Evolutionary conservation across 30 jellyfish, hydroid and myxozoan genomes (phyloP).

Genomic region (Calvadosia cruxmelitensis): DNA sequence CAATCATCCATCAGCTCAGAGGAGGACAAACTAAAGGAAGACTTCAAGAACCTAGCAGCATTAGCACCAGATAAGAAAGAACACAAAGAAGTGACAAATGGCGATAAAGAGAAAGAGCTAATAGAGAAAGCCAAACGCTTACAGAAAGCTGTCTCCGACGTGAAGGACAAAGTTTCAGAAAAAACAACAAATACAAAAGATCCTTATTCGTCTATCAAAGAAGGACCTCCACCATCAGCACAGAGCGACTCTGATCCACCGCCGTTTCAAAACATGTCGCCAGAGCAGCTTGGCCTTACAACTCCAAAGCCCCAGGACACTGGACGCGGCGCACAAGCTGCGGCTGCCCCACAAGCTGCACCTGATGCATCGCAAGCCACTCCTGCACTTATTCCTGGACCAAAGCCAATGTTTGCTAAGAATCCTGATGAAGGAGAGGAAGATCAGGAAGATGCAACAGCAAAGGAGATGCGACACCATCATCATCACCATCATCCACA

Average conservation of each 20-base stretch:
- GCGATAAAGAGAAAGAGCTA: slow-evolving; percentile 50
- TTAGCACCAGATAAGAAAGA: not conserved
- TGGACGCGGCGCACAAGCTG: not conserved
- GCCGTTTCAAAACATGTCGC: not conserved
- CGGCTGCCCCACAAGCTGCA: not conserved
- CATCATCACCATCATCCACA: slow-evolving; percentile 3
- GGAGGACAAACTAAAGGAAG: not conserved
- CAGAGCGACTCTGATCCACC: slow-evolving; percentile 1
- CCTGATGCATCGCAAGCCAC: too few species aligned
- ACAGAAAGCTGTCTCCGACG: slow-evolving; percentile 76
- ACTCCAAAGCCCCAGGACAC: not conserved
- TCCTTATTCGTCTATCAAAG: slow-evolving; percentile 18
- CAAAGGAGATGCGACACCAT: not conserved
- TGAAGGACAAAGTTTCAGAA: slow-evolving; percentile 32
- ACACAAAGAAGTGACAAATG: slow-evolving; percentile 16
- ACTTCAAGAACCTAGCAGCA: not conserved
- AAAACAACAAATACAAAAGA: not conserved
- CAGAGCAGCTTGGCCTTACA: not conserved
- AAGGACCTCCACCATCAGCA: slow-evolving; percentile 6
- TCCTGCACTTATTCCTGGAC: not conserved
- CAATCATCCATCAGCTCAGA: not conserved
- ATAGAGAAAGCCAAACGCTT: slow-evolving; percentile 70
- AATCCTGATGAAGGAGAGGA: not conserved
- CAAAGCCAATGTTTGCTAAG: not conserved
- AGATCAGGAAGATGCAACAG: not conserved